These are phyloP conservation scores for Drosophila diplacantha DNA, from an alignment of 2,888 invertebrate genomes.

Conservation along the genomic window DNA sequence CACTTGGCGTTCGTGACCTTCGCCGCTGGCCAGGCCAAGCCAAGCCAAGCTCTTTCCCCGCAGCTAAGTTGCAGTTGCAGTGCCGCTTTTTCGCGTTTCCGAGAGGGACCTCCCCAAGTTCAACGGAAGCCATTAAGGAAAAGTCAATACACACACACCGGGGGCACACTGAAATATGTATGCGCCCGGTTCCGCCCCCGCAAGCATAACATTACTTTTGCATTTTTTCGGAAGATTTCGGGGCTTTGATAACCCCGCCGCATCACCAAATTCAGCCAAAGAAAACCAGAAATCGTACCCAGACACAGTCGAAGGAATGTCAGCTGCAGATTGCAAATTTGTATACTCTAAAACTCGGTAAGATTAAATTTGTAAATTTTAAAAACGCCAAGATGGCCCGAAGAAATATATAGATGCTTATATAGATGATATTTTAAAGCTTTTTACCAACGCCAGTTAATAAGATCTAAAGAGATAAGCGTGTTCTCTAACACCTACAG, in stretches of 20 bases:
- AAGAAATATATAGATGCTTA: background rate
- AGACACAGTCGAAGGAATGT: constrained; percentile 1
- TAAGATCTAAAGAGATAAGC: background rate
- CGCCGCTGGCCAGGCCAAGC: constrained; percentile 25
- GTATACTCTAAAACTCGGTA: background rate
- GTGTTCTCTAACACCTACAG: background rate
- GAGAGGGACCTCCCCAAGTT: constrained; percentile 41
- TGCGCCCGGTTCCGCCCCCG: constrained; percentile 14
- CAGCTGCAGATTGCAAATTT: background rate
- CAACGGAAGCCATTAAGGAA: constrained; percentile 65
- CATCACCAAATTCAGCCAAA: constrained; percentile 29
- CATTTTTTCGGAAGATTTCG: constrained; percentile 35
- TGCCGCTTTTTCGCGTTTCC: constrained; percentile 16
- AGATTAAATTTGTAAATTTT: background rate
- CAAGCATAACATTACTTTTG: constrained; percentile 40
- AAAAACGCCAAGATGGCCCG: background rate
- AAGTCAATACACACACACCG: constrained; percentile 31
- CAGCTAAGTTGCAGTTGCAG: constrained; percentile 28
- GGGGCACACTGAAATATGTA: constrained; percentile 1
- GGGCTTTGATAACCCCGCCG: constrained; percentile 36
- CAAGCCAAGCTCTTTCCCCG: constrained; percentile 10
- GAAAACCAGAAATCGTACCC: constrained; percentile 26
- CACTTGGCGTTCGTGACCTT: constrained; percentile 63
- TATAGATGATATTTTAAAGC: background rate
- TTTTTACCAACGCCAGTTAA: background rate